Evolutionary conservation across 2,113 vertebrate genomes (phyloP).

Genomic region (Acanthisitta chloris): DNA sequence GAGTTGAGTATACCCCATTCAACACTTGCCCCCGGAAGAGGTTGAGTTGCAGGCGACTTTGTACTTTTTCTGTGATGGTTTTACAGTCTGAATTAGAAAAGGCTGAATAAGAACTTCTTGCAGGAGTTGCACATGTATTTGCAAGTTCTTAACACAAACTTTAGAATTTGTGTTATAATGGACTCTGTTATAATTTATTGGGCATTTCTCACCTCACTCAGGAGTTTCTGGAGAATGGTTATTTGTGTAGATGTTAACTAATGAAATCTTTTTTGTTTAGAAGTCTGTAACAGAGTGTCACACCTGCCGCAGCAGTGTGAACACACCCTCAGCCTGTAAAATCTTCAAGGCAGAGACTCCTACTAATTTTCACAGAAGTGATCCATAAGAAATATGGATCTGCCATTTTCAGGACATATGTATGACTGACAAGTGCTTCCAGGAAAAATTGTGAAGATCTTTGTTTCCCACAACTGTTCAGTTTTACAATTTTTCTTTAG

Average conservation of each 20-base stretch:
- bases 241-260: background rate
- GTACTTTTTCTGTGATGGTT: background rate
- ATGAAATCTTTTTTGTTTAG: background rate
- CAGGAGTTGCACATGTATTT: background rate
- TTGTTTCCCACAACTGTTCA: background rate
- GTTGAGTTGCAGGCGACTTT: background rate
- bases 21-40: background rate
- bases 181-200: background rate
- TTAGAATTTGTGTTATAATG: background rate
- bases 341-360: background rate
- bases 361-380: background rate
- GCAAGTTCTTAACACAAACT: too few relatives aligned
- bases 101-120: background rate
- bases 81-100: background rate
- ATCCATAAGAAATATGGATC: background rate
- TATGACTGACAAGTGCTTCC: background rate
- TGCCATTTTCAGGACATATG: background rate
- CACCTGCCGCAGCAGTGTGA: background rate
- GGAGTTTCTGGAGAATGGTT: background rate
- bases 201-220: background rate
- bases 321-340: background rate
- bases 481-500: background rate
- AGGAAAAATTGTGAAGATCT: background rate
- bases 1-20: background rate
- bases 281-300: background rate